These are phyloP conservation scores for Intellagama lesueurii DNA, from an alignment of 2,797 vertebrate genomes.

Conservation along the genomic window DNA sequence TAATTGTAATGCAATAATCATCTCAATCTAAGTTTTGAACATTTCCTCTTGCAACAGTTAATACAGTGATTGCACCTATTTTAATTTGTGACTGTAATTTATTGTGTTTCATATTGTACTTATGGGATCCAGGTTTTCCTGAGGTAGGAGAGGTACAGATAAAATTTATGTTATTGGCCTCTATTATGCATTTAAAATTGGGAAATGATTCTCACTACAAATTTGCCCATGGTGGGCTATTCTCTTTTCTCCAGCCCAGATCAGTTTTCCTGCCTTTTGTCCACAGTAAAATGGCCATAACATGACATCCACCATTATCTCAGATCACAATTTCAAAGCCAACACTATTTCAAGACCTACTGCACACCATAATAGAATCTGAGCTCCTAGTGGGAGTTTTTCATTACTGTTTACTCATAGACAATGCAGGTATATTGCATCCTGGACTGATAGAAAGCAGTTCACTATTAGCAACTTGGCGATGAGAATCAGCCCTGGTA, in stretches of 20 bases:
- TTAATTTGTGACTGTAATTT: constrained; percentile 43
- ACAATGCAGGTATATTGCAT: not conserved
- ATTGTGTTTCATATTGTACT: not conserved
- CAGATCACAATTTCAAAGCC: constrained; percentile 4
- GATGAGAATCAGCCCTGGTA: not conserved
- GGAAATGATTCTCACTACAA: not conserved
- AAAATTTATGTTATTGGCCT: constrained; percentile 26
- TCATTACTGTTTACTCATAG: constrained; percentile 8
- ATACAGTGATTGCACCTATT: constrained; percentile 1
- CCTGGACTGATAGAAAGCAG: constrained; percentile 24
- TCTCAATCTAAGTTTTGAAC: constrained; percentile 28
- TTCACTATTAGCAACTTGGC: not conserved
- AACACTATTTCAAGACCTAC: not conserved
- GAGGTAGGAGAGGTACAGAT: constrained; percentile 30
- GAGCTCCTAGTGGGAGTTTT: not conserved
- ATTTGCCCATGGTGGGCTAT: not conserved
- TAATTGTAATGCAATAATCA: constrained; percentile 39
- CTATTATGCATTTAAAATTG: constrained; percentile 8
- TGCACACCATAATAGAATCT: not conserved
- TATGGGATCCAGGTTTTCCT: not conserved
- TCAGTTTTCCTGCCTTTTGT: constrained; percentile 19
- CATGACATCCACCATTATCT: not conserved
- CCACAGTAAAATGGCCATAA: constrained; percentile 13
- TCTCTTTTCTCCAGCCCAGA: not conserved
- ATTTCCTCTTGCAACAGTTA: constrained; percentile 21